A percentile compares a stretch with the other conserved stretches of the same genome.
Evolutionary conservation across 2,888 invertebrate genomes (phyloP).

Genomic region (Diarsia brunnea): DNA sequence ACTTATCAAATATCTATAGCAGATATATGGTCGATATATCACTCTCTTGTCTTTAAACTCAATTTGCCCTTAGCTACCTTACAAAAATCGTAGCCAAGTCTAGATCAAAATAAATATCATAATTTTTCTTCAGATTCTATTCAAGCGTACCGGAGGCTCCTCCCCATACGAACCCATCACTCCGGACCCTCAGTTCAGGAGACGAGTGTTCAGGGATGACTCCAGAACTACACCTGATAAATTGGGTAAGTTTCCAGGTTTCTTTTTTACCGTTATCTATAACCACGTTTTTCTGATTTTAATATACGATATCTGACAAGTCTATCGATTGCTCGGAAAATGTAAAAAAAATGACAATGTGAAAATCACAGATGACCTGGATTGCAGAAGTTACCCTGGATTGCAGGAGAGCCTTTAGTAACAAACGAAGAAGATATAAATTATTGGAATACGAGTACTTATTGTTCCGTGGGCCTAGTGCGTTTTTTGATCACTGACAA

Average conservation of each 20-base stretch:
- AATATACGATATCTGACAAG: neutral
- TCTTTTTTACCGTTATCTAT: neutral
- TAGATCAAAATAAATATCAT: neutral
- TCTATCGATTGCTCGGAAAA: too few species aligned
- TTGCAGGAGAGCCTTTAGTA: neutral
- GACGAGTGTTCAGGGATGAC: conserved; percentile 91
- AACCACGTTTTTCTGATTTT: neutral
- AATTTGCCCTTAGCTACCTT: too few species aligned
- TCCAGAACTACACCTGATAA: conserved; percentile 87
- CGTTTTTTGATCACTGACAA: neutral
- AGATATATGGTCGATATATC: neutral
- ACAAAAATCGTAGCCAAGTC: neutral
- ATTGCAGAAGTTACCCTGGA: neutral
- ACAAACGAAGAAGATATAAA: neutral
- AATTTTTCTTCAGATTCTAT: conserved; percentile 78
- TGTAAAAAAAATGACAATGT: too few species aligned
- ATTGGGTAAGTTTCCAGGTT: conserved; percentile 81
- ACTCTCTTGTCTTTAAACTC: neutral
- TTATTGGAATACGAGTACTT: too few species aligned
- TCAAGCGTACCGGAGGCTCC: conserved; percentile 83
- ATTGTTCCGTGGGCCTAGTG: neutral
- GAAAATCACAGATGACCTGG: neutral
- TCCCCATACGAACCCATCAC: conserved; percentile 89
- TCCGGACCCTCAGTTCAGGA: conserved; percentile 92
- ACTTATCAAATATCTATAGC: neutral